Evolutionary conservation across 30 jellyfish, hydroid and myxozoan genomes (phyloP), one percentile per base, ranked within the genome.

Genomic region (Pseudorhiza aurosa): DNA sequence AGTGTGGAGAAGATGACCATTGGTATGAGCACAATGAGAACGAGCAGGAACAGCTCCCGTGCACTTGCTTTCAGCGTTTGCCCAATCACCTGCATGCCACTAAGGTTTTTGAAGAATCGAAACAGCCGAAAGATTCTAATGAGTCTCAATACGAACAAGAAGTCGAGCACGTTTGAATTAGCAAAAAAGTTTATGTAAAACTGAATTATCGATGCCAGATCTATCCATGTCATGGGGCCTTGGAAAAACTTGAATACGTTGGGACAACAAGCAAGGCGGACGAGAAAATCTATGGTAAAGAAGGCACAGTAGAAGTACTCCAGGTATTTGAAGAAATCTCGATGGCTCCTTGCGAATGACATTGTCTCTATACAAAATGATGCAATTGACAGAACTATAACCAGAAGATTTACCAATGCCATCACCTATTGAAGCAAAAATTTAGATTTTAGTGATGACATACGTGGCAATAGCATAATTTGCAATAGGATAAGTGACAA

Each of bases 71-170:
- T 93, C 63, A 93, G 33, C 19, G 99, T 93, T 53, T 93, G 99
- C 8, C 94, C 99, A 28, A 93, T 93, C 27, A 93, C 97, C 67
- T 93, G 99, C 99, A 93, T 93, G 26, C 99, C 99, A 45, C 99
- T 93, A 28, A 93, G 81, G 65, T 87, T 83, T 87, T 93, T 93
- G 59, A 93, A 93, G 86, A 93, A 93, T 1, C 99, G 97, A 63
- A 93, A 93, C 63, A 93, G 72, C 32, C 99, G 91, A 59, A 93
- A 93, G 19, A 93, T 83, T 21, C 99, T 69, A 19, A 93, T 68
- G 29, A 93, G 85, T 14, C 99, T 82, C 29, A 94, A 55, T 32
- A 93, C 99, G 75, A 93, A 93, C 58, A 93, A 76, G 44, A 93
- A 86, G 71, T 93, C 97, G 1, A 93, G 81, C 27, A 62, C 87